A percentile compares a stretch with the other conserved stretches of the same genome.
Evolutionary conservation across 2,888 invertebrate species (phyloP).

Genomic region (Archaeoteleia sp.): DNA sequence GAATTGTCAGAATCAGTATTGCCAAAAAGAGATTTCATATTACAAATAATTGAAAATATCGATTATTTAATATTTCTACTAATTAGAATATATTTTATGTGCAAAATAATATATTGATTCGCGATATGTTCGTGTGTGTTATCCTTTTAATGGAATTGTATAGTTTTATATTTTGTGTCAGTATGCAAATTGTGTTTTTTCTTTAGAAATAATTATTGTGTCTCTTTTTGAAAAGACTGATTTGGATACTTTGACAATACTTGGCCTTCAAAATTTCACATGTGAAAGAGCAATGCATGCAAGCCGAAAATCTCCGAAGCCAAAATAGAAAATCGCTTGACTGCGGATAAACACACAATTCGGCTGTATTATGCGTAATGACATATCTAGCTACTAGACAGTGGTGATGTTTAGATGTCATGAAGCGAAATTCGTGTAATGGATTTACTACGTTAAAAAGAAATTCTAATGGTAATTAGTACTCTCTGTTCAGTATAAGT

Average conservation of each 20-base stretch:
- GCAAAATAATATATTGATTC: background rate
- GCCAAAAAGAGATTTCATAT: background rate
- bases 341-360: constrained; percentile 20
- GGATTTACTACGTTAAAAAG: constrained; percentile 11
- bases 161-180: too few relatives aligned
- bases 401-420: constrained; percentile 15
- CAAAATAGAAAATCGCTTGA: constrained; percentile 19
- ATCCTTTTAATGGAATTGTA: too few relatives aligned
- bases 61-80: too few relatives aligned
- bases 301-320: background rate
- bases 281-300: background rate
- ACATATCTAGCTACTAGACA: constrained; percentile 59
- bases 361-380: constrained; percentile 53
- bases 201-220: background rate
- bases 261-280: constrained; percentile 3
- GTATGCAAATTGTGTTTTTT: too few relatives aligned
- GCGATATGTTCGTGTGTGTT: background rate
- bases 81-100: too few relatives aligned
- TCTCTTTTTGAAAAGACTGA: constrained; percentile 3
- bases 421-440: background rate
- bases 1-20: constrained; percentile 24
- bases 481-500: constrained; percentile 20
- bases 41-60: too few relatives aligned
- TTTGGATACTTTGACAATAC: constrained; percentile 3
- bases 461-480: constrained; percentile 33